Conservation (phyloP, 2,113 vertebrate genomes). For the Ochotona curzoniae region DNA sequence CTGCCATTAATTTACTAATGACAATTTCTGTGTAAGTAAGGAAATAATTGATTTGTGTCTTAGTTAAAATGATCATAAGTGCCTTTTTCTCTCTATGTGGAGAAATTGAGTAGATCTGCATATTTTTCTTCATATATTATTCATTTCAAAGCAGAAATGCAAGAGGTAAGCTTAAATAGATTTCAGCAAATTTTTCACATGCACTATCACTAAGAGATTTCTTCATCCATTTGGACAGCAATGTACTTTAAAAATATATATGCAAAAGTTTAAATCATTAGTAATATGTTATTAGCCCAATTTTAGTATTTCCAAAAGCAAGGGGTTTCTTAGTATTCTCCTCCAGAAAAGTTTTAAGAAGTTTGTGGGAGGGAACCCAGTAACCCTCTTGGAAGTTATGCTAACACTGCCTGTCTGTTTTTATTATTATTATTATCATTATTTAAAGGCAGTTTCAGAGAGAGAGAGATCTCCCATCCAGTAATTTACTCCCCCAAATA, state of each 20-base stretch:
- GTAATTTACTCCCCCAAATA: too few relatives aligned
- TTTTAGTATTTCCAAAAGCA: not conserved
- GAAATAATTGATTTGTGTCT: not conserved
- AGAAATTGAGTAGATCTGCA: not conserved
- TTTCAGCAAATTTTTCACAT: not conserved
- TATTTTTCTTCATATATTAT: not conserved
- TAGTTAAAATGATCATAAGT: not conserved
- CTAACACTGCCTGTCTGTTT: too few relatives aligned
- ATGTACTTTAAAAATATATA: not conserved
- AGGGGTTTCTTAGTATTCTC: not conserved
- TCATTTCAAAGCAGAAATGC: not conserved
- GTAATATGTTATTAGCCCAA: not conserved
- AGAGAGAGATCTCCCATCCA: too few relatives aligned
- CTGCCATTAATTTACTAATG: conserved; percentile 38
- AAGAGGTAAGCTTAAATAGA: not conserved
- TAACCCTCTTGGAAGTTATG: not conserved
- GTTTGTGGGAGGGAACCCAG: not conserved
- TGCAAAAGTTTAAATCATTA: not conserved
- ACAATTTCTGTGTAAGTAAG: not conserved
- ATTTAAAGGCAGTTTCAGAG: too few relatives aligned
- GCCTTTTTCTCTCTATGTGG: not conserved
- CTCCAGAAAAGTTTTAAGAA: not conserved
- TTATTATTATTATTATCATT: too few relatives aligned
- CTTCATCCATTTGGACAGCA: not conserved
- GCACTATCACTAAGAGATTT: not conserved